Percentiles rank a stretch among this genome's conserved stretches.
Conservation (phyloP, 2,888 invertebrate species). For the Trachelus troglodyta region DNA sequence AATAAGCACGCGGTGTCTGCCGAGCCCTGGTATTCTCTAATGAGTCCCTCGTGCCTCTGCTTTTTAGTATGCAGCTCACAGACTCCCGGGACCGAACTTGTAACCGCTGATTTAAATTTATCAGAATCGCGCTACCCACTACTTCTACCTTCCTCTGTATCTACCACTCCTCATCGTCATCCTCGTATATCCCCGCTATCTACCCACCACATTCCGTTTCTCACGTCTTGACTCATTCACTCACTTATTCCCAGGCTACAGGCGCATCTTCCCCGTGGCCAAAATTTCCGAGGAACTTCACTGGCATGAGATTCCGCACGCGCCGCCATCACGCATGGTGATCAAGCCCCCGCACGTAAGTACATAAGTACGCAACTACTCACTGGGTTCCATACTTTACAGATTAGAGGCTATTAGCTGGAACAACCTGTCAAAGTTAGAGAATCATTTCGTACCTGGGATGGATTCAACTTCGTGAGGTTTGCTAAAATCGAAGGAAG, state of each 20-base stretch:
- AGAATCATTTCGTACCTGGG: slow-evolving; percentile 1
- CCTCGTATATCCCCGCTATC: slow-evolving; percentile 37
- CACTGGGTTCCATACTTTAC: not conserved
- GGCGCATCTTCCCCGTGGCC: not conserved
- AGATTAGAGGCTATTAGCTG: slow-evolving; percentile 16
- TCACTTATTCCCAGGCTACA: not conserved
- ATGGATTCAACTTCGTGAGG: not conserved
- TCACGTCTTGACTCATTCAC: not conserved
- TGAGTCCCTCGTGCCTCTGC: slow-evolving; percentile 39
- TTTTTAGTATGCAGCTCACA: slow-evolving; percentile 26
- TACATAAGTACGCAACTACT: slow-evolving; percentile 20
- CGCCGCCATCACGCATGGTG: slow-evolving; percentile 15
- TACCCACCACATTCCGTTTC: slow-evolving; percentile 27
- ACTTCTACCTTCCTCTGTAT: not conserved
- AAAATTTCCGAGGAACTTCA: not conserved
- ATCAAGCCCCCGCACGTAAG: slow-evolving; percentile 32
- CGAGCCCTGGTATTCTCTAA: slow-evolving; percentile 33
- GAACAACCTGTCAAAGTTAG: slow-evolving; percentile 13
- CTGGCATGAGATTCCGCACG: not conserved
- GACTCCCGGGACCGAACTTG: slow-evolving; percentile 24
- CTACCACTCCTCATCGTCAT: slow-evolving; percentile 42
- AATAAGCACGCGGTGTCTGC: slow-evolving; percentile 41
- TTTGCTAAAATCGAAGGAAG: not conserved
- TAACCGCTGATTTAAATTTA: slow-evolving; percentile 36
- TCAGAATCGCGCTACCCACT: slow-evolving; percentile 24